Percentiles rank a stretch among this genome's conserved stretches.
Conservation (phyloP, 2,113 vertebrate genomes). For the Pseudorhombus dupliciocellatus region DNA sequence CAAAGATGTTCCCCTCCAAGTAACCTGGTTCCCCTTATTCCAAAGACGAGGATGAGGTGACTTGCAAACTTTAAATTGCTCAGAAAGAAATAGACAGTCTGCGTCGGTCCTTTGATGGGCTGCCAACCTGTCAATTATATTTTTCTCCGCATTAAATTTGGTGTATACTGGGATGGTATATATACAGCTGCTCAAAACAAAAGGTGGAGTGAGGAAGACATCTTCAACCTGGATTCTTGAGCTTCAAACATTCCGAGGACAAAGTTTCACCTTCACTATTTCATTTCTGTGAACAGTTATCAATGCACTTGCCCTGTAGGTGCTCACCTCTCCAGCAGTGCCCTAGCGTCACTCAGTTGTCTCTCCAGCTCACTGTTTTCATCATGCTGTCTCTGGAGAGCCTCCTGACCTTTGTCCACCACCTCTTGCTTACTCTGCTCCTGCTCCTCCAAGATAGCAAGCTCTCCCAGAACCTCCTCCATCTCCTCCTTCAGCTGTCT, state of each 20-base stretch:
- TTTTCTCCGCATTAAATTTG: conserved; percentile 1
- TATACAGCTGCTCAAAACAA: conserved; percentile 12
- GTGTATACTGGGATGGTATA: not conserved
- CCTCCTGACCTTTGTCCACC: conserved; percentile 74
- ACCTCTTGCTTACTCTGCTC: conserved; percentile 79
- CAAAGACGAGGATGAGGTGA: not conserved
- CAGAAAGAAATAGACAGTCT: conserved; percentile 37
- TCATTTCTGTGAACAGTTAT: not conserved
- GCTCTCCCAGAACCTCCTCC: conserved; percentile 85
- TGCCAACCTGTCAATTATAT: conserved; percentile 44
- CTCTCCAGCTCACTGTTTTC: conserved; percentile 78
- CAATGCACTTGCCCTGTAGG: not conserved
- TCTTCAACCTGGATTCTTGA: not conserved
- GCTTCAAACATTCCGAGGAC: not conserved
- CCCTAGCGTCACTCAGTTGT: conserved; percentile 75
- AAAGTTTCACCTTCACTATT: not conserved
- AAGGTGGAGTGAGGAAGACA: not conserved
- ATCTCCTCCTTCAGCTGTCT: conserved; percentile 84
- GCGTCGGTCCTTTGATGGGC: conserved; percentile 18
- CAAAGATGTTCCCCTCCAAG: not conserved
- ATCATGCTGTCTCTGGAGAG: conserved; percentile 75
- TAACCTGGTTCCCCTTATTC: conserved; percentile 3
- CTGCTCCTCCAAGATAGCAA: conserved; percentile 83
- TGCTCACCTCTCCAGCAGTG: conserved; percentile 83
- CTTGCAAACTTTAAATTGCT: conserved; percentile 39